Base-by-base conservation (phyloP, 2,113 vertebrate genomes). In the Pseudonaja textilis region DNA sequence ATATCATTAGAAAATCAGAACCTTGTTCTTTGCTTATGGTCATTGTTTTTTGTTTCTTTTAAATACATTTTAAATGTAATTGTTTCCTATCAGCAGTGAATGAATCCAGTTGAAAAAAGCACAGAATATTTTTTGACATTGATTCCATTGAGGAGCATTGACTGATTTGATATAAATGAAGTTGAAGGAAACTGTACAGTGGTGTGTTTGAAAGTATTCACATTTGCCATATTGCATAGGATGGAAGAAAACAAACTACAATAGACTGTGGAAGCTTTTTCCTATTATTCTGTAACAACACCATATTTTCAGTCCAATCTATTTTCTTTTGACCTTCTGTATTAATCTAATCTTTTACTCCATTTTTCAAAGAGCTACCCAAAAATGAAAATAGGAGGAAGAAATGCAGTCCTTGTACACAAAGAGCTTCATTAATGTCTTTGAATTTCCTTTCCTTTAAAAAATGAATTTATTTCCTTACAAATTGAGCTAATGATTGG, bases 391-490 rank as follows among this genome's bases (percentile, higher is more conserved):
- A 34, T 55, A 57, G 87, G 34, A 55, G 6, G 81, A 42, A 91
- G 2, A 88, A 90, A 87, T 64, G 0, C 29, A 56, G 61, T 6
- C 47, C 90, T 42, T 61, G 69, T 81, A 85, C 0, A 88, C 3
- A 56, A n/a, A 93, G 0, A 1, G 92, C 91, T 93, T 69, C 7
- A 89, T 54, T 94, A 74, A 0, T 0, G 89, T 9, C 52, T 6
- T 87, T 86, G 88, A 22, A 91, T 89, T 93, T 91, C 45, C 57
- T 18, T 54, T n/a, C 85, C 50, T 87, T 47, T 91, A n/a, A 50
- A 50, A 52, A 89, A 90, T 86, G 74, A 85, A 85, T 93, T 85
- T 90, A 89, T 87, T 87, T 88, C 54, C 56, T 86, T 92, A 74
- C 12, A 55, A 1, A 2, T 39, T n/a, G 0, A 92, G 14, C 39